Percentiles rank a stretch among this genome's conserved stretches.
phyloP scores from a whole-genome alignment of 2,888 invertebrate species.

The Brachylomia viminalis region DNA sequence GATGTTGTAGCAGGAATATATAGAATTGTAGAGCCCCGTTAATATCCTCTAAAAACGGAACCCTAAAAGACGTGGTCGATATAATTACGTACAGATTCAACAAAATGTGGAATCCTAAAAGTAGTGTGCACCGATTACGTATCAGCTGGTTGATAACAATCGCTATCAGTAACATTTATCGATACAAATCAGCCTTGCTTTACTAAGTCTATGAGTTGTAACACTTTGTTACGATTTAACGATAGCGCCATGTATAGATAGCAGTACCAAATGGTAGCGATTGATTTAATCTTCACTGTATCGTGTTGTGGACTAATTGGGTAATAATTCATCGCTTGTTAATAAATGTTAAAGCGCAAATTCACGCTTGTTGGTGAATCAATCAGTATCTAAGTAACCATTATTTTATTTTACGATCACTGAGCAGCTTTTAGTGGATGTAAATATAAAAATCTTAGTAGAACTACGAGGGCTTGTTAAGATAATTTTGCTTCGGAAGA shows the following conservation, averaged over 20 bases:
- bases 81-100: constrained; percentile 25
- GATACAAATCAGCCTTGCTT: constrained; percentile 68
- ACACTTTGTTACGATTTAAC: constrained; percentile 63
- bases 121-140: constrained; percentile 63
- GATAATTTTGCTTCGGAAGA: constrained; percentile 7
- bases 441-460: not conserved
- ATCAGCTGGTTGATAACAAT: constrained; percentile 64
- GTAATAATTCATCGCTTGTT: constrained; percentile 42
- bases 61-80: not conserved
- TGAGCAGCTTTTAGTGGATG: not conserved
- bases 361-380: constrained; percentile 7
- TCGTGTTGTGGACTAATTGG: constrained; percentile 49
- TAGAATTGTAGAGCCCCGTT: not conserved
- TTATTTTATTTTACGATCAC: constrained; percentile 17
- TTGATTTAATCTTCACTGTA: constrained; percentile 63
- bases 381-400: constrained; percentile 14
- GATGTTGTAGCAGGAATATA: not conserved
- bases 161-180: constrained; percentile 65
- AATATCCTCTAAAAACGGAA: not conserved
- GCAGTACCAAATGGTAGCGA: constrained; percentile 57
- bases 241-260: constrained; percentile 65
- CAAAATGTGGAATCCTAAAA: constrained; percentile 48
- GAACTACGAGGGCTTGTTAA: not conserved
- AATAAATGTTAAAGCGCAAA: constrained; percentile 25
- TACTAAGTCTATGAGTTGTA: constrained; percentile 63